Percentiles rank a stretch among this genome's conserved stretches.
Conservation (phyloP, 2,888 invertebrate genomes). For the Tipula lateralis region DNA sequence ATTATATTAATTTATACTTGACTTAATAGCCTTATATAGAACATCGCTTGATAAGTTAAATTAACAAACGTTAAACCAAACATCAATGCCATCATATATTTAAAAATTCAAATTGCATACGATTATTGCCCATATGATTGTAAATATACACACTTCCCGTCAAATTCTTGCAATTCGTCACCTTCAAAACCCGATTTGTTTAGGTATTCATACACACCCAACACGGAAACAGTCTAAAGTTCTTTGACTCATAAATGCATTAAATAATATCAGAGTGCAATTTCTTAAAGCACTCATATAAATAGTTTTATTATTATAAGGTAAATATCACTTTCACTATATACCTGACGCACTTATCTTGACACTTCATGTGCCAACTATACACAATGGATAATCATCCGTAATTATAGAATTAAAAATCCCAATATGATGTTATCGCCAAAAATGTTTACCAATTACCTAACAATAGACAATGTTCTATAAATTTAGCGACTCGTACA, state of each 20-base stretch:
- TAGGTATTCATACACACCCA: neutral
- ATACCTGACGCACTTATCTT: neutral
- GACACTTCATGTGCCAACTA: neutral
- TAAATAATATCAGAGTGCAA: neutral
- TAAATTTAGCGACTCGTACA: neutral
- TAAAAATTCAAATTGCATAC: too few species aligned
- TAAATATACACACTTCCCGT: neutral
- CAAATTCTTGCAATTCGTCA: neutral
- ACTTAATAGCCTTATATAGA: too few species aligned
- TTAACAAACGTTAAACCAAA: too few species aligned
- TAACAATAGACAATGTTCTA: neutral
- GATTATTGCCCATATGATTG: too few species aligned
- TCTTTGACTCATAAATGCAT: neutral
- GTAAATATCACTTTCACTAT: neutral
- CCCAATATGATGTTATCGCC: conserved; percentile 9
- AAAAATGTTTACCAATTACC: neutral
- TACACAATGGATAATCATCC: neutral
- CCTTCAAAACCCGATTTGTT: neutral
- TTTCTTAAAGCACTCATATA: neutral
- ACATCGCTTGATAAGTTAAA: too few species aligned
- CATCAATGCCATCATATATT: too few species aligned
- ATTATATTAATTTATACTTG: too few species aligned
- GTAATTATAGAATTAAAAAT: neutral
- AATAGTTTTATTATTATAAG: neutral
- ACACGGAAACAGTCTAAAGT: neutral